Conservation (phyloP, 2,113 vertebrate genomes). For the Patagioenas fasciata region DNA sequence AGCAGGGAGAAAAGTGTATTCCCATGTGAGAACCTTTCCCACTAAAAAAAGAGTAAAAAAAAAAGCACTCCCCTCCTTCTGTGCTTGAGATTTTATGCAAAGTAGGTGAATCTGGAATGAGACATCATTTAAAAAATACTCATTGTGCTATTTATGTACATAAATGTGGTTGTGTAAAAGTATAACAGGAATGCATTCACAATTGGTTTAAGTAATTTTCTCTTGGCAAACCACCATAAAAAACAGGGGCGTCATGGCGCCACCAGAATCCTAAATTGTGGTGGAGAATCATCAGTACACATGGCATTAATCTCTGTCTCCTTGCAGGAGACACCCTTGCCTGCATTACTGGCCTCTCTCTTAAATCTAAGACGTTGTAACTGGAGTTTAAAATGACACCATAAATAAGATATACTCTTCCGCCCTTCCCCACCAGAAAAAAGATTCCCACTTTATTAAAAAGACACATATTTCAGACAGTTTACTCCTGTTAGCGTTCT, state of each 20-base stretch:
- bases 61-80: slow-evolving; percentile 45
- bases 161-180: slow-evolving; percentile 78
- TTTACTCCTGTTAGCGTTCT: slow-evolving; percentile 18
- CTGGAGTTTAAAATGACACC: slow-evolving; percentile 76
- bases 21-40: slow-evolving; percentile 70
- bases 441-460: slow-evolving; percentile 39
- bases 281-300: slow-evolving; percentile 87
- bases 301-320: slow-evolving; percentile 95
- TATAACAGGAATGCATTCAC: slow-evolving; percentile 84
- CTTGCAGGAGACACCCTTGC: slow-evolving; percentile 84
- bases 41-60: neutral
- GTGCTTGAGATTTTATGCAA: slow-evolving; percentile 68
- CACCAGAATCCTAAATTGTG: slow-evolving; percentile 93
- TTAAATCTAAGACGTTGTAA: slow-evolving; percentile 79
- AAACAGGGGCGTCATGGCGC: slow-evolving; percentile 91
- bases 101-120: slow-evolving; percentile 78
- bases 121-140: slow-evolving; percentile 80
- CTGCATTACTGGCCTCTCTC: slow-evolving; percentile 83
- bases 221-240: slow-evolving; percentile 88
- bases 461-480: slow-evolving; percentile 33
- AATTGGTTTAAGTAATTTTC: slow-evolving; percentile 89
- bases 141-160: slow-evolving; percentile 82
- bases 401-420: slow-evolving; percentile 66
- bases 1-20: slow-evolving; percentile 42
- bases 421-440: neutral